Conservation (phyloP, 2,888 invertebrate genomes). For the Cloeon dipterum region DNA sequence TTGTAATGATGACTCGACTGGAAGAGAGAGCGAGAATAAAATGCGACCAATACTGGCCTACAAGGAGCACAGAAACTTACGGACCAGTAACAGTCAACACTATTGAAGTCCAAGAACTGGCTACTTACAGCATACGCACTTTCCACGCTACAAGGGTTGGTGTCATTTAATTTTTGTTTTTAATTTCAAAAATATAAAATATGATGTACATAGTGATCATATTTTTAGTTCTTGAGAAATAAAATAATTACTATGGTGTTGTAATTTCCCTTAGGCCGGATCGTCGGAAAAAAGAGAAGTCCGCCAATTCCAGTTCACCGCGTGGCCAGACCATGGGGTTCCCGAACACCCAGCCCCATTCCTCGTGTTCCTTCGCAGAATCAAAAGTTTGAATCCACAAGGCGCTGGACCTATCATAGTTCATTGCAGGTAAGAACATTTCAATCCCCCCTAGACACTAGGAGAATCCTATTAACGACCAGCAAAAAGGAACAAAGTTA, state of each 20-base stretch:
- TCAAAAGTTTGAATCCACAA: slow-evolving; percentile 26
- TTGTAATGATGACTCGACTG: slow-evolving; percentile 37
- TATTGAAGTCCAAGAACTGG: slow-evolving; percentile 28
- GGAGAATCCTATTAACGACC: no score
- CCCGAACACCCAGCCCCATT: slow-evolving; percentile 37
- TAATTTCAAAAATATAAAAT: background rate
- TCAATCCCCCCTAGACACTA: no score
- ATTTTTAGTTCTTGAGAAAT: background rate
- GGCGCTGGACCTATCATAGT: slow-evolving; percentile 31
- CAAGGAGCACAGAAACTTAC: slow-evolving; percentile 26
- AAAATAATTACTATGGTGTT: background rate
- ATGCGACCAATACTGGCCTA: slow-evolving; percentile 34
- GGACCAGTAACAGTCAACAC: slow-evolving; percentile 30
- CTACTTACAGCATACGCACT: slow-evolving; percentile 33
- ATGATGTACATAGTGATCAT: background rate
- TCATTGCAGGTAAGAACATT: slow-evolving; percentile 32
- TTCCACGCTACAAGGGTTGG: slow-evolving; percentile 22
- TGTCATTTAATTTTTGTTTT: background rate
- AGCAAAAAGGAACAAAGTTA: no score
- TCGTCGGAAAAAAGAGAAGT: slow-evolving; percentile 25
- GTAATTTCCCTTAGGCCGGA: slow-evolving; percentile 10
- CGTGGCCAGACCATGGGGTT: slow-evolving; percentile 36
- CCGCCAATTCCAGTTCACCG: slow-evolving; percentile 33
- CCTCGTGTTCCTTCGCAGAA: slow-evolving; percentile 31
- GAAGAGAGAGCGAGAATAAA: slow-evolving; percentile 31